These are phyloP conservation scores for Coregonus sp. DNA, from an alignment of 2,797 vertebrate species.

Conservation along the genomic window DNA sequence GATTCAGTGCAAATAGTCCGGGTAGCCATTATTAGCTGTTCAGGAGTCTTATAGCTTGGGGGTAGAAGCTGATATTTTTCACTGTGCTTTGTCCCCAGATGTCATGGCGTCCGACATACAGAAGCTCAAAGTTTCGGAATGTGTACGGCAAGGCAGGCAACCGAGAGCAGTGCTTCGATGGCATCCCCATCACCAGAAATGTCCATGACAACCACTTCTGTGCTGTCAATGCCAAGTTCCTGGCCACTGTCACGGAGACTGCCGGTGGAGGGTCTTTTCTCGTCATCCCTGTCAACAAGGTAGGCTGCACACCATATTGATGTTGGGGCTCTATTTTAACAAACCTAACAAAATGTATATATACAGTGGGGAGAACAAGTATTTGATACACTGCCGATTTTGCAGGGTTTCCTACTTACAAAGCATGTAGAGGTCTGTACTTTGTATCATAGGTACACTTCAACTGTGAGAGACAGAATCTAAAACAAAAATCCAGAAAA, in stretches of 20 bases:
- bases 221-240: constrained; percentile 78
- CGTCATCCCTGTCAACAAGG: constrained; percentile 80
- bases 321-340: neutral
- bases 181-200: constrained; percentile 82
- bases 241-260: constrained; percentile 82
- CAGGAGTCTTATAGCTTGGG: too few relatives aligned
- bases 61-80: neutral
- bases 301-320: constrained; percentile 37
- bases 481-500: too few relatives aligned
- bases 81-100: constrained; percentile 66
- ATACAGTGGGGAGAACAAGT: too few relatives aligned
- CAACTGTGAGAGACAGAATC: too few relatives aligned
- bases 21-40: too few relatives aligned
- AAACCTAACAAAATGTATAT: too few relatives aligned
- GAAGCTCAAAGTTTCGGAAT: constrained; percentile 84
- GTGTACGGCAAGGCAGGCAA: constrained; percentile 82
- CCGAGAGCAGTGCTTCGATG: constrained; percentile 82
- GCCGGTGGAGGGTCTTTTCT: constrained; percentile 81
- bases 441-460: too few relatives aligned
- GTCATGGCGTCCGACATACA: constrained; percentile 85
- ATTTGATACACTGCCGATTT: too few relatives aligned
- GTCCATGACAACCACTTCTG: constrained; percentile 86
- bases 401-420: too few relatives aligned
- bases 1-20: too few relatives aligned
- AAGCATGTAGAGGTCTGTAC: too few relatives aligned